Evolutionary conservation across 2,888 invertebrate species (phyloP), one percentile per base, ranked within the genome.

Genomic region (Pristionchus maxplancki): DNA sequence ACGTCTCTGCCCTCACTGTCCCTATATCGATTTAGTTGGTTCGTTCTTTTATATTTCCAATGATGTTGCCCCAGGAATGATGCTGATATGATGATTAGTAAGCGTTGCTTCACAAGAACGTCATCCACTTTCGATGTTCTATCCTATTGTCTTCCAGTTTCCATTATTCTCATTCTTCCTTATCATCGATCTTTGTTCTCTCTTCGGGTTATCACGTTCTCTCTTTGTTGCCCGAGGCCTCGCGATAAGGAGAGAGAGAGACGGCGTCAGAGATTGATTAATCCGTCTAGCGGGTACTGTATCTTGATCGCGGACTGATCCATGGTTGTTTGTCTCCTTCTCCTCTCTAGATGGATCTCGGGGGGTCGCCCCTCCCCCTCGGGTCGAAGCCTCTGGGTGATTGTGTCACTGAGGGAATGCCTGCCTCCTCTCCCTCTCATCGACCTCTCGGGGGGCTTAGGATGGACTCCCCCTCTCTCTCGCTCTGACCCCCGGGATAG

Each of bases 401-500:
- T 71, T 71, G 71, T 71, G 71, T 71, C 71, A 71, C 71, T 71
- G 71, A 71, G 71, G 71, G 71, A 71, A 71, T 71, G 71, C 20
- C 48, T n/a, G 17, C 53, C 48, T 48, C 53, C 48, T 40, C 53
- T 50, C 53, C 28, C 82, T 48, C 82, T 48, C 78, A 1, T 53
- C 53, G 50, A 31, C 44, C 82, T 48, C 82, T 82, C 37, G 71
- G 40, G 37, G 71, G 71, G 37, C 50, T 82, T 34, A 31, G 15
- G 50, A 17, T n/a, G 31, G 50, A 37, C 82, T 48, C 53, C 15
- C 50, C 11, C 74, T 34, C 74, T 74, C 74, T 74, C 15, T 31
- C 71, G 53, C 8, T 78, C 78, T 78, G 78, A 78, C 78, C 78
- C 28, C 78, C 78, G 78, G 78, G 78, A 78, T 78, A 78, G 44